A percentile compares a stretch with the other conserved stretches of the same genome.
These are phyloP conservation scores for Ommatoiulus sabulosus DNA, from an alignment of 2,888 invertebrate genomes.

Conservation along the genomic window DNA sequence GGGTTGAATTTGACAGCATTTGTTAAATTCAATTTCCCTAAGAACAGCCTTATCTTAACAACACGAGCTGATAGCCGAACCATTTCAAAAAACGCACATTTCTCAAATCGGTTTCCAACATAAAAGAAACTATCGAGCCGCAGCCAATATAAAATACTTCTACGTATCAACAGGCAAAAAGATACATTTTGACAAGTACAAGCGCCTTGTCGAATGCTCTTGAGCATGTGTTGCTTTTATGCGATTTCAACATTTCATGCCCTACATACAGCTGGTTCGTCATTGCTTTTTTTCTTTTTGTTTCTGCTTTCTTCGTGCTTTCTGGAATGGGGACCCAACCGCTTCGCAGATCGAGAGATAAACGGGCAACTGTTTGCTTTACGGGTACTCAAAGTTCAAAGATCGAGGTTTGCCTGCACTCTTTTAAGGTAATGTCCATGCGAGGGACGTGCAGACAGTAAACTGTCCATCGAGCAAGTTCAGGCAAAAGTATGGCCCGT, in stretches of 20 bases:
- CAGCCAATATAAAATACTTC: conserved; percentile 44
- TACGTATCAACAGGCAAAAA: conserved; percentile 45
- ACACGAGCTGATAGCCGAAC: conserved; percentile 39
- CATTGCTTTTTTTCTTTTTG: neutral
- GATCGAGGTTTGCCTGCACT: neutral
- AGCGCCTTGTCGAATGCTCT: conserved; percentile 30
- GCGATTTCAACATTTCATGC: conserved; percentile 41
- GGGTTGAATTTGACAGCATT: conserved; percentile 45
- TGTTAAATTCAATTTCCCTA: conserved; percentile 48
- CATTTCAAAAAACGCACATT: conserved; percentile 46
- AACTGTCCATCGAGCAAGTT: neutral
- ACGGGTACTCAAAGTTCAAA: neutral
- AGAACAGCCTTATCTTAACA: conserved; percentile 48
- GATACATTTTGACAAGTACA: conserved; percentile 41
- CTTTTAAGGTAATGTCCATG: neutral
- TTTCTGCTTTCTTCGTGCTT: neutral
- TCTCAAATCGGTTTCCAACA: conserved; percentile 47
- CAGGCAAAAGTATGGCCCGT: too few relatives aligned
- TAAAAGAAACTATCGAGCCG: conserved; percentile 47
- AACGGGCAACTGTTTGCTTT: neutral
- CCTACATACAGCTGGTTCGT: neutral
- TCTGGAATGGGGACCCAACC: conserved; percentile 16
- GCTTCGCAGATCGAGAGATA: neutral
- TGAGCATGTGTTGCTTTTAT: conserved; percentile 48
- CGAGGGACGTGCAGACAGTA: neutral